A percentile compares a stretch with the other conserved stretches of the same genome.
Conservation (phyloP, 2,888 invertebrate genomes). For the Chydorus sphaericus region DNA sequence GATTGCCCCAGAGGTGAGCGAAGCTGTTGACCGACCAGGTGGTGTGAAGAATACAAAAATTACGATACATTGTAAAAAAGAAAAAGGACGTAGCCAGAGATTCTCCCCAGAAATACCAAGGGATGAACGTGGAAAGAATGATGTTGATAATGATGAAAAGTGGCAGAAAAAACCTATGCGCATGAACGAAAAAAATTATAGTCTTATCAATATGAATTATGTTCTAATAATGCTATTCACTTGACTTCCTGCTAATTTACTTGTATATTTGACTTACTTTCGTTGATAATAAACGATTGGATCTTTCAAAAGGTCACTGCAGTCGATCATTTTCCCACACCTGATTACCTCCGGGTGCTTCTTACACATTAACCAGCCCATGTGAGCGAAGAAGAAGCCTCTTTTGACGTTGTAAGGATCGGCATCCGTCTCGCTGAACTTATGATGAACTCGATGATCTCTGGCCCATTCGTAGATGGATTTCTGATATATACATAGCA, state of each 20-base stretch:
- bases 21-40: conserved; percentile 86
- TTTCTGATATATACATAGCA: conserved; percentile 48
- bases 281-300: conserved; percentile 72
- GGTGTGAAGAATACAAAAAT: conserved; percentile 69
- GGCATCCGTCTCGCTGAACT: conserved; percentile 83
- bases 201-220: too few relatives aligned
- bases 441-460: conserved; percentile 74
- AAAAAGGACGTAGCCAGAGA: conserved; percentile 60
- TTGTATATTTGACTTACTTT: conserved; percentile 35
- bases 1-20: conserved; percentile 81
- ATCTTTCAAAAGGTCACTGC: conserved; percentile 67
- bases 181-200: too few relatives aligned
- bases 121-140: conserved; percentile 60
- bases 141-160: conserved; percentile 66
- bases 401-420: conserved; percentile 84
- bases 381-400: conserved; percentile 91
- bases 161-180: conserved; percentile 53
- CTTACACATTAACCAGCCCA: conserved; percentile 81
- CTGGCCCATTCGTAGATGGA: conserved; percentile 75
- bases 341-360: conserved; percentile 80
- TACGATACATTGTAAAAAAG: conserved; percentile 63
- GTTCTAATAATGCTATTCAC: too few relatives aligned
- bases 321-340: conserved; percentile 71
- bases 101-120: conserved; percentile 74
- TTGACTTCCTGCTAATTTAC: too few relatives aligned